These are phyloP conservation scores for Anastrepha obliqua DNA, from an alignment of 1,140 invertebrate species.

Conservation along the genomic window DNA sequence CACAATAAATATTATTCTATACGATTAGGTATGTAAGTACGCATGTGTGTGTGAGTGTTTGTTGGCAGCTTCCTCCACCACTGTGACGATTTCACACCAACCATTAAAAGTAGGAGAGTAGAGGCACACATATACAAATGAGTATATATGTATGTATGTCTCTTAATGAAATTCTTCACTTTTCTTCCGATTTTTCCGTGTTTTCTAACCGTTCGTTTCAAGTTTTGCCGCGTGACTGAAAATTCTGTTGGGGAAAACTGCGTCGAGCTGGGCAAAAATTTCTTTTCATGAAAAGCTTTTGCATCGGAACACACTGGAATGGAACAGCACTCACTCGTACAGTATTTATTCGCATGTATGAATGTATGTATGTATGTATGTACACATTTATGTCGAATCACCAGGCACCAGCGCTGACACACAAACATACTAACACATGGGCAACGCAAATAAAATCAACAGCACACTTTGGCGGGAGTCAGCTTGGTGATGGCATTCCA, in stretches of 20 bases:
- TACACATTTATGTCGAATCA: neutral
- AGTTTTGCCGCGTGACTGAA: slow-evolving; percentile 52
- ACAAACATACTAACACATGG: neutral
- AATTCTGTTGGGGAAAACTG: slow-evolving; percentile 38
- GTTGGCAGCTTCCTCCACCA: neutral
- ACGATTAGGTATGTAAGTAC: neutral
- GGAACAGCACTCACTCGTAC: neutral
- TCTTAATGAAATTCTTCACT: slow-evolving; percentile 3
- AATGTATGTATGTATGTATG: too few species aligned
- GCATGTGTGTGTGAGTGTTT: neutral
- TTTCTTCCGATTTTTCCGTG: neutral
- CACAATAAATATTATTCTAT: slow-evolving; percentile 37
- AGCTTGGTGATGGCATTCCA: neutral
- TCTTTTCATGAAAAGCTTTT: slow-evolving; percentile 5
- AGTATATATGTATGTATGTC: neutral
- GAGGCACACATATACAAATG: neutral
- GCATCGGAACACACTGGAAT: neutral
- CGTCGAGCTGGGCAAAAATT: slow-evolving; percentile 8
- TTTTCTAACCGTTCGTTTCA: slow-evolving; percentile 44
- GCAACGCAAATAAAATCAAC: neutral
- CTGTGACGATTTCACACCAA: neutral
- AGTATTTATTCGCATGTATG: neutral
- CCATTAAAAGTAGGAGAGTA: neutral
- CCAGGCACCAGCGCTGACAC: neutral
- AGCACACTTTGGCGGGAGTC: slow-evolving; percentile 4